Evolutionary conservation across 2,797 vertebrate species (phyloP).

Genomic region (Mastacembelus armatus): DNA sequence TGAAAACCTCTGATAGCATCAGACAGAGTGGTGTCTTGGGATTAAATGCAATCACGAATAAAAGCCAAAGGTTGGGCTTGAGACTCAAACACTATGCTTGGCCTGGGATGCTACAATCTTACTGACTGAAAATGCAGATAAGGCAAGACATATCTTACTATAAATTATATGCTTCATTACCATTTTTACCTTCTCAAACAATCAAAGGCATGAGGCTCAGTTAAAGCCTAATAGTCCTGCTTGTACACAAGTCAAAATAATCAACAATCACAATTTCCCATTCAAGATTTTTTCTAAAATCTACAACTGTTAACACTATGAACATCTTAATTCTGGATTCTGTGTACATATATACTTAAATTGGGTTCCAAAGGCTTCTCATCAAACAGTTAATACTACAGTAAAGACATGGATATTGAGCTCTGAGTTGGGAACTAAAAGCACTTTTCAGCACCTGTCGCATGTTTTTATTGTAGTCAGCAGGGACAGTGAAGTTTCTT

Average conservation of each 20-base stretch:
- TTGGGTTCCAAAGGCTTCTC: conserved; percentile 8
- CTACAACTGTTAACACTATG: too few species aligned
- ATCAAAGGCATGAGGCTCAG: conserved; percentile 18
- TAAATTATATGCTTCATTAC: not conserved
- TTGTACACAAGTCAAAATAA: conserved; percentile 17
- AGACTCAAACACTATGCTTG: not conserved
- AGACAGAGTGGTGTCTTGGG: conserved; percentile 1
- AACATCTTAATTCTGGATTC: not conserved
- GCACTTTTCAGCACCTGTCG: conserved; percentile 46
- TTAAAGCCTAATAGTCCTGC: conserved; percentile 7
- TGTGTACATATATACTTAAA: conserved; percentile 13
- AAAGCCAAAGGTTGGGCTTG: not conserved
- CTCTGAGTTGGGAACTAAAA: conserved; percentile 33
- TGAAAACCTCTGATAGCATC: conserved; percentile 32
- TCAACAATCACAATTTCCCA: not conserved
- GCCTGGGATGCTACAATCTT: not conserved
- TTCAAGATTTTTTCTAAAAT: too few species aligned
- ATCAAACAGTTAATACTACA: conserved; percentile 27
- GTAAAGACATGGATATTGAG: conserved; percentile 52
- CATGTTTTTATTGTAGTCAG: conserved; percentile 31
- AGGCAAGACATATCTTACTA: not conserved
- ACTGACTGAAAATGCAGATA: not conserved
- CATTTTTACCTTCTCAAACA: conserved; percentile 19
- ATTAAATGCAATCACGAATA: conserved; percentile 34
- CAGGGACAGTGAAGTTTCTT: not conserved